A percentile compares a stretch with the other conserved stretches of the same genome.
Conservation (phyloP, 2,113 vertebrate genomes). For the Philantomba maxwellii region DNA sequence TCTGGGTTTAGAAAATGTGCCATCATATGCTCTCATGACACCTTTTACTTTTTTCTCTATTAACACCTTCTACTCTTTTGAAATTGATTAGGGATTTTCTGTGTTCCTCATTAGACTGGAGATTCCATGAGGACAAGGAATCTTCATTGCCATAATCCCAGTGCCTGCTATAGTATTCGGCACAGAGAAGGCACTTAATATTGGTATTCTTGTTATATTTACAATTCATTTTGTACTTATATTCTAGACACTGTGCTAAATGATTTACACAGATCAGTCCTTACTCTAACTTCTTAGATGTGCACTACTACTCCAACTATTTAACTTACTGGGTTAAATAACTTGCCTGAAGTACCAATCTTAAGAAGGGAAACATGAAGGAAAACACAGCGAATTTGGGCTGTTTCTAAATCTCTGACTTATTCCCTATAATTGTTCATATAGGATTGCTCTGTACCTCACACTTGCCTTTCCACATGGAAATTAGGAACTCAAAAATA, state of each 20-base stretch:
- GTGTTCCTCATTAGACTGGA: not conserved
- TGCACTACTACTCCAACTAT: not conserved
- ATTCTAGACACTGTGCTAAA: not conserved
- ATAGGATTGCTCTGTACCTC: not conserved
- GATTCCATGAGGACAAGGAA: not conserved
- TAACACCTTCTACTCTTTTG: not conserved
- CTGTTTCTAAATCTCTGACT: not conserved
- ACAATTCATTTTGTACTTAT: not conserved
- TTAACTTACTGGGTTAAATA: not conserved
- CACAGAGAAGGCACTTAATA: not conserved
- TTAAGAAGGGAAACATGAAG: not conserved
- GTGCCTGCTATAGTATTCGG: not conserved
- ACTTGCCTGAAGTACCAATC: not conserved
- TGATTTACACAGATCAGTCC: not conserved
- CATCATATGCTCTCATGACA: not conserved
- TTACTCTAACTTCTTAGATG: not conserved
- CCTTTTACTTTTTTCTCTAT: not conserved
- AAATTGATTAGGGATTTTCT: not conserved
- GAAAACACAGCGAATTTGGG: not conserved
- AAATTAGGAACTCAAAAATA: not conserved
- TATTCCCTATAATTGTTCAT: not conserved
- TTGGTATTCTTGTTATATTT: not conserved
- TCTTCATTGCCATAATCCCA: not conserved
- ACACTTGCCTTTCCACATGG: not conserved
- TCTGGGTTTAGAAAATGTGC: not conserved